Evolutionary conservation across 2,797 vertebrate species (phyloP).

Genomic region (Muscicapa striata): DNA sequence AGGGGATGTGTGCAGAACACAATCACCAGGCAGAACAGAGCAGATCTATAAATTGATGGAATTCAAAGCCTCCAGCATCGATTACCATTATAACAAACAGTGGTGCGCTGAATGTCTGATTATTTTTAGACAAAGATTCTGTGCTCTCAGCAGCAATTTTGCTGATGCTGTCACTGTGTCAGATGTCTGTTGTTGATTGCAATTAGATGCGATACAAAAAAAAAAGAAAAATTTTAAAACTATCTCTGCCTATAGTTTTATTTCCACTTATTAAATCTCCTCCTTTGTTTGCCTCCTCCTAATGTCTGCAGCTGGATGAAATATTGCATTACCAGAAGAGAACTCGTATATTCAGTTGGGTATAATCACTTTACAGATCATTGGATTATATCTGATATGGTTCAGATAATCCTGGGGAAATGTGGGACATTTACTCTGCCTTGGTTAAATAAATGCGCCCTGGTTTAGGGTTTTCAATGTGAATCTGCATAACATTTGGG

Average conservation of each 20-base stretch:
- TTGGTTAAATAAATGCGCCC: constrained; percentile 53
- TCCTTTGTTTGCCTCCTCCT: constrained; percentile 78
- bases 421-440: constrained; percentile 43
- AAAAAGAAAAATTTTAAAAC: constrained; percentile 89
- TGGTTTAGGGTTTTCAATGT: background rate
- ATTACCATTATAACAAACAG: constrained; percentile 99
- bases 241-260: constrained; percentile 87
- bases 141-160: constrained; percentile 99
- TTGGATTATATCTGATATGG: constrained; percentile 65
- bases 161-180: constrained; percentile 99
- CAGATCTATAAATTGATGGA: constrained; percentile 99
- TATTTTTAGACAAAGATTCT: constrained; percentile 99
- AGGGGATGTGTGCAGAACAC: constrained; percentile 79
- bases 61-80: constrained; percentile 99
- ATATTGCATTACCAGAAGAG: constrained; percentile 73
- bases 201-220: constrained; percentile 99
- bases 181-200: constrained; percentile 99
- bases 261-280: constrained; percentile 82
- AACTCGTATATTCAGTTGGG: constrained; percentile 67
- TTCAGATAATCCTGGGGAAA: constrained; percentile 56
- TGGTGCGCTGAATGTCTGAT: constrained; percentile 98
- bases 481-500: constrained; percentile 35
- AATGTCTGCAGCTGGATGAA: constrained; percentile 79
- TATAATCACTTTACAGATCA: constrained; percentile 62
- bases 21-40: constrained; percentile 97